These are phyloP conservation scores for Talpa occidentalis DNA, from an alignment of 2,113 vertebrate genomes.

Conservation along the genomic window DNA sequence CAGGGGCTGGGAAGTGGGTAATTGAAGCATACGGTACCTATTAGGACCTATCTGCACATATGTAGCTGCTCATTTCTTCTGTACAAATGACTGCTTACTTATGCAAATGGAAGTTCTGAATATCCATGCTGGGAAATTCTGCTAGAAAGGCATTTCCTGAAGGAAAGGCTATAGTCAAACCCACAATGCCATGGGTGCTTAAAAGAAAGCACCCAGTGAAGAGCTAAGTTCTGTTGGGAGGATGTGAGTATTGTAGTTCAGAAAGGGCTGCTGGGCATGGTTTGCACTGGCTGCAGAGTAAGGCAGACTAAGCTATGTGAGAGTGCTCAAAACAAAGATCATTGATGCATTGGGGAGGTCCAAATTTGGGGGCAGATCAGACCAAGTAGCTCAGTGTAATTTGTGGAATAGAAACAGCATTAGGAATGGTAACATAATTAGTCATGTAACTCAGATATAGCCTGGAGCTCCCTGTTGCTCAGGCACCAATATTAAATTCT, in stretches of 20 bases:
- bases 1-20: slow-evolving; percentile 37
- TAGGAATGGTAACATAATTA: background rate
- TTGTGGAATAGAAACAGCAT: background rate
- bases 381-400: background rate
- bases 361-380: background rate
- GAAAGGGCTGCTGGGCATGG: background rate
- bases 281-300: rapidly evolving
- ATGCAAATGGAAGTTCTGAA: slow-evolving; percentile 50
- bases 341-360: background rate
- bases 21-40: slow-evolving; percentile 60
- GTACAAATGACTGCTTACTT: slow-evolving; percentile 55
- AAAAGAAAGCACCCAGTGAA: background rate
- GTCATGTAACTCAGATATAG: background rate
- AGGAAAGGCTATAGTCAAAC: background rate
- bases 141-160: slow-evolving; percentile 46
- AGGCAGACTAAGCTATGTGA: background rate
- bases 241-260: background rate
- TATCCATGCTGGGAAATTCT: background rate
- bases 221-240: background rate
- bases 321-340: background rate
- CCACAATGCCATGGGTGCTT: background rate
- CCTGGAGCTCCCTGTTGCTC: background rate
- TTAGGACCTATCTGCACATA: slow-evolving; percentile 63
- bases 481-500: background rate
- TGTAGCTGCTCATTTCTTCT: slow-evolving; percentile 58